Evolutionary conservation across 2,888 invertebrate species (phyloP), one percentile per base, ranked within the genome.

Genomic region (Sepiola atlantica): DNA sequence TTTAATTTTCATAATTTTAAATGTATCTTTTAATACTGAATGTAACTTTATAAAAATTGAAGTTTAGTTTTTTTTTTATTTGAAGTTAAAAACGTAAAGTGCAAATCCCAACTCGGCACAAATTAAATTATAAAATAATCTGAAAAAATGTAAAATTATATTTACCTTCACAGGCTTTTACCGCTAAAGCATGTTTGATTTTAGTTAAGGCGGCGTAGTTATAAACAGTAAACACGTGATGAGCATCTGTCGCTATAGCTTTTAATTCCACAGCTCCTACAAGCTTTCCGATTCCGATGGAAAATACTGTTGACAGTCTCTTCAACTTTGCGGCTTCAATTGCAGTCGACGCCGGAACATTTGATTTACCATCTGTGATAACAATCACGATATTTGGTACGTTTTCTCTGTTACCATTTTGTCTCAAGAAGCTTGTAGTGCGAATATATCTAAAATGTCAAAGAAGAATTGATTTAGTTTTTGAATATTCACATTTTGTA

Each of bases 161-260:
- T 28, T 92, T 45, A 92, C 92, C 92, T 55, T 92, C 92, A 92
- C 92, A 92, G 8, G 92, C 16, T 92, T 55, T 92, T 55, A 92
- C 28, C 18, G 92, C 54, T n/a, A 92, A 54, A 10, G 92, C 10
- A 28, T 45, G 54, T 45, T 55, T 92, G 55, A 92, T 92, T 92
- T 45, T 35, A 14, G 12, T 28, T 93, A 97, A 94, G 14, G 96
- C 96, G 54, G 95, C 96, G 94, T 97, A 97, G 91, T 95, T 96
- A 35, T 96, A 95, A 16, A 97, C 96, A 90, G 95, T 96, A 95
- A 96, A 97, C 57, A 96, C 96, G 94, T 96, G 96, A n/a, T 96
- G 96, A 92, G 95, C 96, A 94, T 96, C 95, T 0, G 96, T 96
- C 92, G 96, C 96, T 45, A 97, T 96, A 54, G 95, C 95, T 55